A percentile compares a stretch with the other conserved stretches of the same genome.
These are phyloP conservation scores for Astreopora myriophthalma DNA, from an alignment of 64 coral and sea anemone genomes.

Conservation along the genomic window DNA sequence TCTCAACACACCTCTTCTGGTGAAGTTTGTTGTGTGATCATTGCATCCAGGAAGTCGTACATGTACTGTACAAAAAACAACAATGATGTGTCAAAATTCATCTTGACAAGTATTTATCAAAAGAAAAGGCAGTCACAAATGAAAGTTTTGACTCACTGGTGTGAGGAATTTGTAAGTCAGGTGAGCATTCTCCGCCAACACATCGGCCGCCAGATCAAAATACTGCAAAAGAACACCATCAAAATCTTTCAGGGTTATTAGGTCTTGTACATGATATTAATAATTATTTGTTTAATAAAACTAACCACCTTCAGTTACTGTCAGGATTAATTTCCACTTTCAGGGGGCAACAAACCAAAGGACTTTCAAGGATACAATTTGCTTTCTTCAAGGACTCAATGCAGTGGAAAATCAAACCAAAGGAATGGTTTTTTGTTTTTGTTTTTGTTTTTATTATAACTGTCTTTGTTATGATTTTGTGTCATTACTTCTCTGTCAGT, in stretches of 20 bases:
- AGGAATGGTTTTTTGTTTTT: too few species aligned
- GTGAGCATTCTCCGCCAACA: slow-evolving; percentile 99
- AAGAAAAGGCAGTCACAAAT: neutral
- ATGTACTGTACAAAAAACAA: slow-evolving; percentile 71
- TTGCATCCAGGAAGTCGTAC: slow-evolving; percentile 98
- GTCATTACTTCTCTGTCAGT: too few species aligned
- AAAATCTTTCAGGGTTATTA: neutral
- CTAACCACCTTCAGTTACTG: too few species aligned
- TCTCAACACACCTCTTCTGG: slow-evolving; percentile 88
- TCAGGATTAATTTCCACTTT: too few species aligned
- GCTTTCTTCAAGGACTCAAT: too few species aligned
- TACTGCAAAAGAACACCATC: slow-evolving; percentile 62
- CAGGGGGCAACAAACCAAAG: too few species aligned
- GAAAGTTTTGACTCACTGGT: too few species aligned
- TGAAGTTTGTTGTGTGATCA: slow-evolving; percentile 98
- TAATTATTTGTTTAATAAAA: too few species aligned
- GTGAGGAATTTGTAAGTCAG: slow-evolving; percentile 96
- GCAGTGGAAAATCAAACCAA: neutral
- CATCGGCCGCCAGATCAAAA: slow-evolving; percentile 97
- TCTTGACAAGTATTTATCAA: neutral
- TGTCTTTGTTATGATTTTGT: too few species aligned
- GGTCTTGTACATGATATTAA: too few species aligned
- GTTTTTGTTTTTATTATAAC: too few species aligned
- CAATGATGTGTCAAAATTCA: neutral
- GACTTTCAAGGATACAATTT: too few species aligned